phyloP scores from a whole-genome alignment of 2,888 invertebrate species.

The Nemotelus nigrinus region DNA sequence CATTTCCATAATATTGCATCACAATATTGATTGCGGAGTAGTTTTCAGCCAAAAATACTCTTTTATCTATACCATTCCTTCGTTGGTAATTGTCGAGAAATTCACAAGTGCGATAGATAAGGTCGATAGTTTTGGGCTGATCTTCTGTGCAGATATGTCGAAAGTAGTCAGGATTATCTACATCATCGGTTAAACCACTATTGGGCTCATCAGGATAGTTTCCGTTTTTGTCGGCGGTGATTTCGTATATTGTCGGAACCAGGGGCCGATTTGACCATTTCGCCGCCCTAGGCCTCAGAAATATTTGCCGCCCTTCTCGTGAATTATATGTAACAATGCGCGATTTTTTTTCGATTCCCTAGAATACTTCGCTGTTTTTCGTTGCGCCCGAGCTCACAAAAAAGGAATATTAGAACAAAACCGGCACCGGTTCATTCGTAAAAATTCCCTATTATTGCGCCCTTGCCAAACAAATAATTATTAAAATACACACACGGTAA shows the following conservation, averaged over 20 bases:
- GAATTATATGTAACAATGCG: no score
- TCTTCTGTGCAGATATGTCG: conserved; percentile 71
- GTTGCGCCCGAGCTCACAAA: no score
- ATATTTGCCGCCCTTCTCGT: no score
- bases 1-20: conserved; percentile 72
- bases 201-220: conserved; percentile 64
- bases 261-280: no score
- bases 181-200: conserved; percentile 63
- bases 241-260: conserved; percentile 62
- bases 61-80: conserved; percentile 60
- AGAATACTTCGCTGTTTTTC: no score
- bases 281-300: no score
- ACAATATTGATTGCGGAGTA: conserved; percentile 68
- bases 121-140: conserved; percentile 69
- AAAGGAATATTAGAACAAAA: no score
- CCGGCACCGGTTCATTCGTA: no score
- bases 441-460: no score
- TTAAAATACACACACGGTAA: no score
- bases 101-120: conserved; percentile 69
- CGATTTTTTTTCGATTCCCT: no score
- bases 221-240: conserved; percentile 53
- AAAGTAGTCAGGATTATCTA: conserved; percentile 68
- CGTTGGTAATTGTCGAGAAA: conserved; percentile 67
- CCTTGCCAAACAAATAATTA: no score
- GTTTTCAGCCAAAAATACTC: conserved; percentile 71